These are phyloP conservation scores for Catotricha subobsoleta DNA, from an alignment of 2,888 invertebrate genomes.

Conservation along the genomic window DNA sequence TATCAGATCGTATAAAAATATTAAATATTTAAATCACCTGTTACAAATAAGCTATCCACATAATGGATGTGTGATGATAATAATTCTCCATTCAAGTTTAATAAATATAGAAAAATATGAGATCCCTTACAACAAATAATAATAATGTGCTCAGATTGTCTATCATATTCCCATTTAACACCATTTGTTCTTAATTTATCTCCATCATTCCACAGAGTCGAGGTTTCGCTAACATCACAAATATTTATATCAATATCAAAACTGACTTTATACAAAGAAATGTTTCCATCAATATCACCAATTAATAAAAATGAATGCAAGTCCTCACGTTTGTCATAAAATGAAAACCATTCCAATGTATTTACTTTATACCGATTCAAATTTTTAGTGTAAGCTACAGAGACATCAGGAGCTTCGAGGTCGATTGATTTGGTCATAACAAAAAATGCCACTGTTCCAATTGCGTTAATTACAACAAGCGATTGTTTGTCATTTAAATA, in stretches of 20 bases:
- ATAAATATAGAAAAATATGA: background rate
- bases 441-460: constrained; percentile 1
- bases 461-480: background rate
- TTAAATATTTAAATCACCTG: background rate
- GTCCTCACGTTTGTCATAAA: background rate
- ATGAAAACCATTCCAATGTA: constrained; percentile 2
- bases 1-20: background rate
- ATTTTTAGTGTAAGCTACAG: no score
- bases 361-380: background rate
- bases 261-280: background rate
- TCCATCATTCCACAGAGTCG: background rate
- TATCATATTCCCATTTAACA: background rate
- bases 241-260: background rate
- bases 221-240: background rate
- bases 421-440: no score
- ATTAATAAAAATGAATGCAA: background rate
- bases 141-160: background rate
- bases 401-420: background rate
- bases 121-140: background rate
- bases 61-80: background rate
- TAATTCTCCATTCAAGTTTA: background rate
- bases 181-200: background rate
- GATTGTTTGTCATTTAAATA: background rate
- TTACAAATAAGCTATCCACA: background rate
- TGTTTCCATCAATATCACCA: background rate